These are phyloP conservation scores for Hippocampus barbouri DNA, from an alignment of 2,113 vertebrate genomes.

Conservation along the genomic window DNA sequence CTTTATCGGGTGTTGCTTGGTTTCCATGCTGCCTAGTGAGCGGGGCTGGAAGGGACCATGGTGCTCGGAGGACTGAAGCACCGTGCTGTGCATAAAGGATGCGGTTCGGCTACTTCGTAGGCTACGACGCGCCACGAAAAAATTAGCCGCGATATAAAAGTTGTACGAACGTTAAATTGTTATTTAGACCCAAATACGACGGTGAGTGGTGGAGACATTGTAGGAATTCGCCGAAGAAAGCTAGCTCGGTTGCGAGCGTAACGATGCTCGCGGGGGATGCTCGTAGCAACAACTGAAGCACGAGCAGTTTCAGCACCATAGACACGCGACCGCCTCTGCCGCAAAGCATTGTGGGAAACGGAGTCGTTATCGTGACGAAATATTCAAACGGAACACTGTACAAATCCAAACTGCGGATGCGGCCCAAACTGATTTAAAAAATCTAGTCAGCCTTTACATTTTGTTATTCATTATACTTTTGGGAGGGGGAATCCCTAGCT, in stretches of 20 bases:
- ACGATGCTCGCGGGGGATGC: slow-evolving; percentile 52
- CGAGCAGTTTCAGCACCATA: slow-evolving; percentile 83
- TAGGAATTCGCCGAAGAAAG: not conserved
- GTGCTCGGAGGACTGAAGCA: slow-evolving; percentile 66
- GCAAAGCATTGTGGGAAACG: slow-evolving; percentile 79
- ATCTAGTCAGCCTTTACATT: not conserved
- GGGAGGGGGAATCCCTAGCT: not conserved
- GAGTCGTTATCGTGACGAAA: not conserved
- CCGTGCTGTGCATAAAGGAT: slow-evolving; percentile 77
- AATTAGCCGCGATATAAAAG: not conserved
- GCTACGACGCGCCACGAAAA: not conserved
- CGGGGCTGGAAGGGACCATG: slow-evolving; percentile 74
- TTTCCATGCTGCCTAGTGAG: slow-evolving; percentile 74
- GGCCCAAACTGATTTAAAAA: not conserved
- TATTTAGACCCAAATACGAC: not conserved
- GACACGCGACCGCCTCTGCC: slow-evolving; percentile 45
- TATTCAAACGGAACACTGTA: not conserved
- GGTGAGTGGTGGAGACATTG: not conserved
- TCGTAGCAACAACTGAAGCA: slow-evolving; percentile 53
- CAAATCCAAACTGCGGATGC: not conserved
- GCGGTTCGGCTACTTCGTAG: slow-evolving; percentile 27
- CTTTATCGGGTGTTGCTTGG: slow-evolving; percentile 72
- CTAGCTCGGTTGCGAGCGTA: not conserved
- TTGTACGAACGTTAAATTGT: not conserved
- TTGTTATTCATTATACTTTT: not conserved